Conservation (phyloP, 2,888 invertebrate genomes). For the Cantharis rustica region DNA sequence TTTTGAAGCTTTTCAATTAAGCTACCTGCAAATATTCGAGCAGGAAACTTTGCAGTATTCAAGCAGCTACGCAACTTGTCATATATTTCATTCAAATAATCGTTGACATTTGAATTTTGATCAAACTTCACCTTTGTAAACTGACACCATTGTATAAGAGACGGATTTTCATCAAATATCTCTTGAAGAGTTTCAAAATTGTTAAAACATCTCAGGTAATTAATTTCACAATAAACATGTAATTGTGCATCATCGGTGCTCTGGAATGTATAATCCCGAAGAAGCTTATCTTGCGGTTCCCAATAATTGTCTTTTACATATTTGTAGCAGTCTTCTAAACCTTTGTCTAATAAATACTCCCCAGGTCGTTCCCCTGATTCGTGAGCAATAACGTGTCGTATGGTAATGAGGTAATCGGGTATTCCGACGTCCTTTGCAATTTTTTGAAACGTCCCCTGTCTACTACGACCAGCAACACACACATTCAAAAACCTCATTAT, state of each 20-base stretch:
- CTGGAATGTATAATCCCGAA: slow-evolving; percentile 57
- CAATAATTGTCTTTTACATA: slow-evolving; percentile 76
- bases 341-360: slow-evolving; percentile 65
- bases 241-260: not conserved
- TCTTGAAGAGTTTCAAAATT: not conserved
- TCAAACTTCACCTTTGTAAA: not conserved
- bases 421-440: slow-evolving; percentile 69
- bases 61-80: not conserved
- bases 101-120: not conserved
- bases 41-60: not conserved
- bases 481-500: slow-evolving; percentile 63
- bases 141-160: not conserved
- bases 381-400: slow-evolving; percentile 81
- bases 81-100: not conserved
- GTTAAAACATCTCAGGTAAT: not conserved
- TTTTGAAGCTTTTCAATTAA: not conserved
- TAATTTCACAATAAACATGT: not conserved
- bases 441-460: slow-evolving; percentile 55
- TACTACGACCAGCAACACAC: slow-evolving; percentile 48
- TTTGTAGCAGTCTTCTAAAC: slow-evolving; percentile 64
- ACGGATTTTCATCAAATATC: not conserved
- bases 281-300: slow-evolving; percentile 60
- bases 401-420: slow-evolving; percentile 79
- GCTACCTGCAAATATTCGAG: not conserved
- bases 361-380: slow-evolving; percentile 66